These are phyloP conservation scores for Elysia crispata DNA, from an alignment of 2,888 invertebrate genomes.

Conservation along the genomic window DNA sequence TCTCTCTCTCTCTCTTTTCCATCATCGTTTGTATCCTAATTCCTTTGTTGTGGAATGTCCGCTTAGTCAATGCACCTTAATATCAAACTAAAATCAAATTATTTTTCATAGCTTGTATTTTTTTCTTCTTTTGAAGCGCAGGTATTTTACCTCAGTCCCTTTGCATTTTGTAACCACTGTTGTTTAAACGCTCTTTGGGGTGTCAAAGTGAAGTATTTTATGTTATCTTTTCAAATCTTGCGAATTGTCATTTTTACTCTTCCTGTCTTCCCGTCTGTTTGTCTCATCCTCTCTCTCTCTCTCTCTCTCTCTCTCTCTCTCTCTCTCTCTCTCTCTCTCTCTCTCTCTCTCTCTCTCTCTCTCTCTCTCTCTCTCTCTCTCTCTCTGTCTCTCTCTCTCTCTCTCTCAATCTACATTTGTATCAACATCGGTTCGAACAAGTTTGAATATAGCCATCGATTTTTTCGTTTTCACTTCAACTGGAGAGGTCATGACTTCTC, in stretches of 20 bases:
- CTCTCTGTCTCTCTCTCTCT: constrained; percentile 6
- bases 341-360: constrained; percentile 1
- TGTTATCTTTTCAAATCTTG: neutral
- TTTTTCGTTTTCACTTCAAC: neutral
- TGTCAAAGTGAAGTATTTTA: no score
- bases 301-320: constrained; percentile 34
- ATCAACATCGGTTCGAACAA: neutral
- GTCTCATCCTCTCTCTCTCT: constrained; percentile 15
- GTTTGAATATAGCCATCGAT: no score
- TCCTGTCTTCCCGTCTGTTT: neutral
- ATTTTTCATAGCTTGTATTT: neutral
- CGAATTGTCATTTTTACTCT: neutral
- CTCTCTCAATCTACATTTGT: neutral
- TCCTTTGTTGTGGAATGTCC: neutral
- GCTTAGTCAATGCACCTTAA: neutral
- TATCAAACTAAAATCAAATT: no score
- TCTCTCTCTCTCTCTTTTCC: neutral
- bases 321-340: constrained; percentile 15
- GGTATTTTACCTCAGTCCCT: neutral
- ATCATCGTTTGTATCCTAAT: neutral
- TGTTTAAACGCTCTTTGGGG: no score
- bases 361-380: constrained; percentile 3
- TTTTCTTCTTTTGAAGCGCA: neutral
- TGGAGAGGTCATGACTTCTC: no score
- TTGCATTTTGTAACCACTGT: neutral